Evolutionary conservation across 2,797 vertebrate genomes (phyloP).

Genomic region (Poeciliopsis gracilis): DNA sequence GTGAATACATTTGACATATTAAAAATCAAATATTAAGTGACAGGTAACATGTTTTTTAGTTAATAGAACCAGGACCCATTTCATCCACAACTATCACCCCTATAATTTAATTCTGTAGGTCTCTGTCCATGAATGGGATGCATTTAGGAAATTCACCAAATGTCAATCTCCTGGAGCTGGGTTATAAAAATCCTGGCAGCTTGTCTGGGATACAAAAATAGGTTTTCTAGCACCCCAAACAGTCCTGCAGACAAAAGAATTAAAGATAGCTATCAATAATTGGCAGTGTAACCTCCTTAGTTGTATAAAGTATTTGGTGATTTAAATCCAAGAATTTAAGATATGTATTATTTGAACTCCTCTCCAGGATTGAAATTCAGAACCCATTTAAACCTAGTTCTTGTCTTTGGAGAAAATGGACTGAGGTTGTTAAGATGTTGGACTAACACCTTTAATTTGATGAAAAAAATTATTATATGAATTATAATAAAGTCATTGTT

Average conservation of each 20-base stretch:
- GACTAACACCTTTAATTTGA: neutral
- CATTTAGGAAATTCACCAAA: neutral
- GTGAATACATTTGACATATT: neutral
- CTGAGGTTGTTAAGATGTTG: neutral
- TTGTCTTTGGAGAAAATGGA: neutral
- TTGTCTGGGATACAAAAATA: neutral
- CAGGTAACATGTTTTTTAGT: neutral
- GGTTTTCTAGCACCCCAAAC: neutral
- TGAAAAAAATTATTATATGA: neutral
- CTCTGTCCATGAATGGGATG: neutral
- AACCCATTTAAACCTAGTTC: neutral
- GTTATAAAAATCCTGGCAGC: constrained; percentile 2
- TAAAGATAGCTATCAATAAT: neutral
- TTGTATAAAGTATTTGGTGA: neutral
- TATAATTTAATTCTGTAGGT: neutral
- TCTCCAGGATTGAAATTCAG: neutral
- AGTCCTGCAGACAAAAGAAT: neutral
- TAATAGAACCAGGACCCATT: neutral
- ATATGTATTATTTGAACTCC: neutral
- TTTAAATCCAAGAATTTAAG: neutral
- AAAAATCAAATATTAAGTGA: neutral
- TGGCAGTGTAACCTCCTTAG: neutral
- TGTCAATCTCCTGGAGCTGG: neutral
- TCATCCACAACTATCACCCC: neutral
- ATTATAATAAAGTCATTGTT: neutral